Evolutionary conservation across 2,797 vertebrate species (phyloP), one percentile per base, ranked within the genome.

Genomic region (Sciurus vulgaris): DNA sequence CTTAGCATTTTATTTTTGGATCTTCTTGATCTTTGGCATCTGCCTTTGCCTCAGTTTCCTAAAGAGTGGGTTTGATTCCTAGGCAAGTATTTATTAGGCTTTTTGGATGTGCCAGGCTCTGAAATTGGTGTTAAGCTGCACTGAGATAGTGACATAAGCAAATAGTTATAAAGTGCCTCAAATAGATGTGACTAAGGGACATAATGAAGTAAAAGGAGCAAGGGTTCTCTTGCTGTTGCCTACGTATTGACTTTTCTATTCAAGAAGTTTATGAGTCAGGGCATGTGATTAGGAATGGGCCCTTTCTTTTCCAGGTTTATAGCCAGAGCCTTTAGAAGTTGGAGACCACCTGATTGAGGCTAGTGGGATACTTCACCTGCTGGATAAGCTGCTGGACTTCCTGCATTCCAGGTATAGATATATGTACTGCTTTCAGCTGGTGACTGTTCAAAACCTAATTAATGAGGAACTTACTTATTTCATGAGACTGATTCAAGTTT

Each of bases 241-340:
- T 38, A 4, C 2, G 72, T 9, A 0, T 35, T 7, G 1, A 22
- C 65, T 28, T 76, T 54, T 82, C 56, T 47, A 1, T 38, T 77
- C 18, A 26, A 20, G 28, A 38, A 38, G 38, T 38, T 38, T 38
- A 4, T 38, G 38, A 38, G 38, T 38, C 38, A 38, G 38, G 38
- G 38, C 38, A 38, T 38, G 38, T 38, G 38, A 38, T 38, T 38
- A 4, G 38, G 38, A 38, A 38, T 38, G 38, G 38, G 38, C 38
- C 38, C 38, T 38, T 38, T 38, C 38, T 38, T 38, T 38, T 96
- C 30, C 86, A 99, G 99, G 99, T 73, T 99, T 99, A 93, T 99
- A 99, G 91, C 99, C 99, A n/a, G 99, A 99, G 96, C 99, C 99
- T 0, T 99, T 99, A 98, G 98, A 99, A 96, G 99, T 99, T 96